Base-by-base conservation (phyloP, 2,113 vertebrate species). In the Echinops telfairi region DNA sequence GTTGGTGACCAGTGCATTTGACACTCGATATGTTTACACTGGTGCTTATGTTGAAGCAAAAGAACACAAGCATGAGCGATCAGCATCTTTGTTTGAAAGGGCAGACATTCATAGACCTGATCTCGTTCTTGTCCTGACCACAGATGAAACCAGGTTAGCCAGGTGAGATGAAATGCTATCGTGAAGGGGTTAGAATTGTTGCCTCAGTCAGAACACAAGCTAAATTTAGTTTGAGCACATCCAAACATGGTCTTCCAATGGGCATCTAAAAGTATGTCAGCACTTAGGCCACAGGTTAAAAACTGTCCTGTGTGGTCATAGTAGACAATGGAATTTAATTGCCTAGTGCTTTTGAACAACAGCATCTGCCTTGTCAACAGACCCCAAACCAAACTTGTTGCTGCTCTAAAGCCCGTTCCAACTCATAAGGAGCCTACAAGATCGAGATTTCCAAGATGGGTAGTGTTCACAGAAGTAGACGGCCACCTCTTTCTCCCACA, bases 281-380 rank as follows among this genome's bases (percentile, higher is more conserved):
- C 58, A 6, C 58, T 38, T 31, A 29, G 31, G 66, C 81, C 53
- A 77, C 16, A 84, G 27, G 15, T 57, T 60, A 71, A 68, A 71
- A 81, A 25, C 38, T 2, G 16, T 83, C 93, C 70, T 58, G 16
- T 88, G 60, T 60, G 83, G 60, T 60, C 66, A 62, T 25, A 36
- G 22, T 83, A 78, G 91, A 90, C 38, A 91, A 0, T 86, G 60
- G 78, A 71, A 53, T 64, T 94, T 84, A 58, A 75, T 58, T 90
- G 19, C 40, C 70, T 68, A 8, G 40, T 57, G 33, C 53, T 91
- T 90, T 83, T 47, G 62, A 90, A 38, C 57, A 64, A 60, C 36
- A 78, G 73, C 64, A 20, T 80, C 3, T 25, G 22, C 36, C 31
- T 79, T 93, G 47, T 88, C 75, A 36, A 19, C 5, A 33, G 33